Evolutionary conservation across 2,888 invertebrate genomes (phyloP).

Genomic region (Bombylius discolor): DNA sequence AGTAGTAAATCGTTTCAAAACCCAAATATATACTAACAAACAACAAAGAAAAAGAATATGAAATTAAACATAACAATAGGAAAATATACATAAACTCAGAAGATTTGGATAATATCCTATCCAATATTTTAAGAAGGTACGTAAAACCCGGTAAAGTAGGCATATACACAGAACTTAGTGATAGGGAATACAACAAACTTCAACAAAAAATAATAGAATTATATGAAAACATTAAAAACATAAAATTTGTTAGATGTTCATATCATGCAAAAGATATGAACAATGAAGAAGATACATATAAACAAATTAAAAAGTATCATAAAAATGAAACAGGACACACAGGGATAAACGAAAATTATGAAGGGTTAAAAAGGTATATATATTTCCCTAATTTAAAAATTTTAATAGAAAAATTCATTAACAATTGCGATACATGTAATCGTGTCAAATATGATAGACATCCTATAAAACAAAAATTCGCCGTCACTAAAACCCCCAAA

Average conservation of each 20-base stretch:
- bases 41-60: background rate
- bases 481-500: background rate
- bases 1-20: background rate
- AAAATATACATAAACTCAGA: background rate
- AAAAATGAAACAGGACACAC: conserved; percentile 1
- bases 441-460: conserved; percentile 2
- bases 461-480: background rate
- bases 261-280: background rate
- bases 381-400: background rate
- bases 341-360: conserved; percentile 1
- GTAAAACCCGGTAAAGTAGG: background rate
- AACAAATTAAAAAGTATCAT: background rate
- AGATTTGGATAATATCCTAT: background rate
- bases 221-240: background rate
- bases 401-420: background rate
- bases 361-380: background rate
- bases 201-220: background rate
- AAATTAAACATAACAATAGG: background rate
- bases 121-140: background rate
- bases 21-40: conserved; percentile 1
- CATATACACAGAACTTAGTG: background rate
- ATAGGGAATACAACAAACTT: background rate
- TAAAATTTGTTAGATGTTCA: background rate
- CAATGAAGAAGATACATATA: background rate
- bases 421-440: conserved; percentile 3